phyloP scores from a whole-genome alignment of 2,888 invertebrate genomes.

The Harpalus rubripes region DNA sequence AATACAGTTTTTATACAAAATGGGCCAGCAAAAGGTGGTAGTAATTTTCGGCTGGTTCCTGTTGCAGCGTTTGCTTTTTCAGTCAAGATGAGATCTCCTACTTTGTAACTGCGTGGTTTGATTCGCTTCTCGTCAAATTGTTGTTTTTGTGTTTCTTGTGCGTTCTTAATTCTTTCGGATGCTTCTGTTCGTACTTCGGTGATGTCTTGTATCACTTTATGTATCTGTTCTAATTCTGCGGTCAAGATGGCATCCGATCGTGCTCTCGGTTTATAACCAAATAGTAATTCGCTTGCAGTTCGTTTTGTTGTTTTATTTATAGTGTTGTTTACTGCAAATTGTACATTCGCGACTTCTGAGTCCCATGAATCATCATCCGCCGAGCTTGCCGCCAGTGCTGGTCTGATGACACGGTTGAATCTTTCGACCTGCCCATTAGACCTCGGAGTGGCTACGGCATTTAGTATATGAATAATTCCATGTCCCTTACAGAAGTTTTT shows the following conservation, averaged over 20 bases:
- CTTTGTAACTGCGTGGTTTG: neutral
- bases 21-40: neutral
- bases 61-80: neutral
- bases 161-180: neutral
- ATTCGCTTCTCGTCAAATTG: conserved; percentile 12
- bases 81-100: conserved; percentile 17
- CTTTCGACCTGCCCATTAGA: conserved; percentile 74
- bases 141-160: neutral
- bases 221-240: conserved; percentile 7
- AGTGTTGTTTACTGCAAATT: conserved; percentile 72
- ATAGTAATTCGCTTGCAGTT: conserved; percentile 70
- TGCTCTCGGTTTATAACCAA: conserved; percentile 70
- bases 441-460: conserved; percentile 72
- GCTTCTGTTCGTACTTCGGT: neutral
- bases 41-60: neutral
- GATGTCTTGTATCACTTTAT: neutral
- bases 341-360: conserved; percentile 71
- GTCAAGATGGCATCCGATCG: conserved; percentile 28
- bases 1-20: neutral
- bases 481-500: conserved; percentile 72
- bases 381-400: neutral
- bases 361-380: conserved; percentile 73
- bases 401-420: conserved; percentile 69
- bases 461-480: conserved; percentile 71
- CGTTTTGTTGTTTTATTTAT: conserved; percentile 70